Conservation (phyloP, 2,113 vertebrate species). For the Neopipo cinnamomea region DNA sequence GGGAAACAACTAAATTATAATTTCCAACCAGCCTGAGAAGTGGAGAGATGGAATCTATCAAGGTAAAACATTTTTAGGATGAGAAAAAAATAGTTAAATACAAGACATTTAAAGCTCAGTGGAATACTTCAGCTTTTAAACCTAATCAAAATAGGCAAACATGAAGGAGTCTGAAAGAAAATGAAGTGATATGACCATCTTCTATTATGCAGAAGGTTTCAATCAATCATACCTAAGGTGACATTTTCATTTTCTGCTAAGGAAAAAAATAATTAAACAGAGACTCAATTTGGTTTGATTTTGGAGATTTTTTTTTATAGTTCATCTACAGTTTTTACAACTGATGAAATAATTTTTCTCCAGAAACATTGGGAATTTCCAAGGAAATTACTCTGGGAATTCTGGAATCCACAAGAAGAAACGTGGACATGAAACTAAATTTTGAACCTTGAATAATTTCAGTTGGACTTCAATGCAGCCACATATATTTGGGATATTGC, state of each 20-base stretch:
- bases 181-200: neutral
- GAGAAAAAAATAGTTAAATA: neutral
- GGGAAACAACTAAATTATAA: neutral
- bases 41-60: neutral
- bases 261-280: neutral
- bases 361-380: neutral
- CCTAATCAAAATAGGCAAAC: neutral
- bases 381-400: neutral
- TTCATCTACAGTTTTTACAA: neutral
- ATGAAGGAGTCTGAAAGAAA: neutral
- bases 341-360: neutral
- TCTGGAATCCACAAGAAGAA: neutral
- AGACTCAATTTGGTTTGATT: neutral
- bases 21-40: neutral
- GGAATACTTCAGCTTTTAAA: neutral
- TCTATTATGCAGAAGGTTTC: neutral
- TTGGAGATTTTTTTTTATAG: neutral
- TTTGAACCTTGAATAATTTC: neutral
- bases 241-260: neutral
- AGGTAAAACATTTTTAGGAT: fast-evolving
- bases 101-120: neutral
- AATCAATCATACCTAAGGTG: neutral
- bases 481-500: neutral
- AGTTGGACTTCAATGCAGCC: neutral
- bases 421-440: neutral